These are phyloP conservation scores for Salticus scenicus DNA, from an alignment of 2,888 invertebrate species.

Conservation along the genomic window DNA sequence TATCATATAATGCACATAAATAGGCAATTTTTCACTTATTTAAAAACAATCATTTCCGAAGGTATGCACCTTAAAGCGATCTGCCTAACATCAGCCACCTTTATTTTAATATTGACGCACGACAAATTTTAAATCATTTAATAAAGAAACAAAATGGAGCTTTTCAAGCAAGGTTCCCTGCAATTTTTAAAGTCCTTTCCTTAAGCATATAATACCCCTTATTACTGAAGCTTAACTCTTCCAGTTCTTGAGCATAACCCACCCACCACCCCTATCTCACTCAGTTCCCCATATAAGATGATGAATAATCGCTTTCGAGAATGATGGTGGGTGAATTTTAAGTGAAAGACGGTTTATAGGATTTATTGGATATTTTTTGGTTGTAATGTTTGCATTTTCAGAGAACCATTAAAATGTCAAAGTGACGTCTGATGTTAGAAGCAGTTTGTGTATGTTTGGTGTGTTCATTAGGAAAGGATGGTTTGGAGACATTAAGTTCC, in stretches of 20 bases:
- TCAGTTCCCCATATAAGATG: neutral
- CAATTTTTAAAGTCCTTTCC: neutral
- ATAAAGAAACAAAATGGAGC: too few relatives aligned
- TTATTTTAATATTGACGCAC: too few relatives aligned
- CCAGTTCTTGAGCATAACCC: neutral
- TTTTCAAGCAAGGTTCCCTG: too few relatives aligned
- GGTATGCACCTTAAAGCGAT: too few relatives aligned
- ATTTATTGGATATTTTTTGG: slow-evolving; percentile 2
- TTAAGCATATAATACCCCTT: neutral
- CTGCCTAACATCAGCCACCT: too few relatives aligned
- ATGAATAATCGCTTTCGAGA: neutral
- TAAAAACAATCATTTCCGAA: too few relatives aligned
- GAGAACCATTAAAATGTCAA: slow-evolving; percentile 2
- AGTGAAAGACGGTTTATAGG: slow-evolving; percentile 12
- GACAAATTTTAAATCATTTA: too few relatives aligned
- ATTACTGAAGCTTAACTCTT: neutral
- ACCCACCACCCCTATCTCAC: neutral
- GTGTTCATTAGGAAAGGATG: neutral
- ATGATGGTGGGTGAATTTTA: neutral
- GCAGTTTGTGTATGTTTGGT: neutral
- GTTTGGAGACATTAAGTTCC: too few relatives aligned
- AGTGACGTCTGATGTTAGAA: neutral
- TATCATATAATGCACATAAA: too few relatives aligned
- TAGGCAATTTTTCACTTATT: too few relatives aligned
- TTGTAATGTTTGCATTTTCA: neutral